phyloP scores from a whole-genome alignment of 1,140 invertebrate genomes.

The Hyles euphorbiae region DNA sequence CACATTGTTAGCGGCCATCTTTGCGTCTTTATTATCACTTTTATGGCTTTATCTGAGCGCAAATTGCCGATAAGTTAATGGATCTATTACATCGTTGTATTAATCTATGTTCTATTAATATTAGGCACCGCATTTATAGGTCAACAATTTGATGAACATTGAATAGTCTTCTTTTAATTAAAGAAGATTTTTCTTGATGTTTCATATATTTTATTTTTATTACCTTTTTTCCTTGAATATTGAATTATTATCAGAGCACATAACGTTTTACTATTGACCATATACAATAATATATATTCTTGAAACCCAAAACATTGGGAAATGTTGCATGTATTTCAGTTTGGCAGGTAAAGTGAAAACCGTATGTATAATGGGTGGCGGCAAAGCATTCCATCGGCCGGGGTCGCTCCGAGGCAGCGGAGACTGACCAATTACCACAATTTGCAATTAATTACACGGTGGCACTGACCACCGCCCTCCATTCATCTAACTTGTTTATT shows the following conservation, averaged over 20 bases:
- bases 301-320: no score
- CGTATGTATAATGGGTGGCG: background rate
- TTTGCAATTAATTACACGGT: conserved; percentile 38
- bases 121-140: no score
- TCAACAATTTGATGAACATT: no score
- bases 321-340: no score
- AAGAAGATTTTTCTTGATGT: no score
- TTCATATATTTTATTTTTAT: no score
- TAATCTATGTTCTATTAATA: background rate
- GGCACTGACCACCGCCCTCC: conserved; percentile 17
- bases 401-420: background rate
- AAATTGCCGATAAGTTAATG: conserved; percentile 26
- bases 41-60: conserved; percentile 27
- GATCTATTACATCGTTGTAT: conserved; percentile 17
- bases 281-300: no score
- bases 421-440: conserved; percentile 27
- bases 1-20: conserved; percentile 12
- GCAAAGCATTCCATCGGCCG: conserved; percentile 1
- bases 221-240: no score
- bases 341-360: no score
- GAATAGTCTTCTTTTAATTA: no score
- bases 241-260: no score
- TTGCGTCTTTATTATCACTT: conserved; percentile 17
- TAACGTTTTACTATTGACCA: no score
- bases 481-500: conserved; percentile 21